phyloP scores from a whole-genome alignment of 92 coral and sea anemone species.

The Pocillopora grandis region DNA sequence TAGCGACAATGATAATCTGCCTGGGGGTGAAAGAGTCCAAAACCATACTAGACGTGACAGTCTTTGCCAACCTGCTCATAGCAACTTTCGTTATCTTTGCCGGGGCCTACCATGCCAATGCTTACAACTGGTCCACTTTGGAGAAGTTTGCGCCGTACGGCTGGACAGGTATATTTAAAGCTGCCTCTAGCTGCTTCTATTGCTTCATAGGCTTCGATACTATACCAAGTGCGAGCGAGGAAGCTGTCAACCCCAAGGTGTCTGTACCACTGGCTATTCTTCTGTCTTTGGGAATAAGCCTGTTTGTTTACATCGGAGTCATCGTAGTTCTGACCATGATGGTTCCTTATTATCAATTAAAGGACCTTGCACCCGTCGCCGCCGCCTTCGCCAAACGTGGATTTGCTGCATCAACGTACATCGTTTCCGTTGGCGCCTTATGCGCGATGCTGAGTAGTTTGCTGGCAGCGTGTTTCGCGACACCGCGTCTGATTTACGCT shows the following conservation, averaged over 20 bases:
- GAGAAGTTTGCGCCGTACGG: slow-evolving; percentile 89
- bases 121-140: slow-evolving; percentile 74
- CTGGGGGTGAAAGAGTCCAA: slow-evolving; percentile 81
- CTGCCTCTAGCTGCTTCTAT: slow-evolving; percentile 77
- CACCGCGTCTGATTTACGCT: slow-evolving; percentile 80
- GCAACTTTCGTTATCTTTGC: slow-evolving; percentile 65
- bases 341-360: slow-evolving; percentile 65
- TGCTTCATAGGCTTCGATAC: slow-evolving; percentile 77
- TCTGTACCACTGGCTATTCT: slow-evolving; percentile 69
- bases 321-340: slow-evolving; percentile 65
- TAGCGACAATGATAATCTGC: slow-evolving; percentile 58
- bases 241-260: slow-evolving; percentile 67
- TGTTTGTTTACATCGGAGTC: slow-evolving; percentile 55
- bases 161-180: slow-evolving; percentile 65
- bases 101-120: slow-evolving; percentile 62
- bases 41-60: slow-evolving; percentile 50
- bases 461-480: slow-evolving; percentile 61
- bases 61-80: slow-evolving; percentile 49
- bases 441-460: slow-evolving; percentile 71
- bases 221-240: slow-evolving; percentile 82
- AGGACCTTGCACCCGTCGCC: slow-evolving; percentile 69
- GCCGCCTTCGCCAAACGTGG: slow-evolving; percentile 66
- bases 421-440: slow-evolving; percentile 78
- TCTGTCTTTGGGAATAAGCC: slow-evolving; percentile 53
- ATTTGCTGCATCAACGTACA: slow-evolving; percentile 64